Percentiles rank a stretch among this genome's conserved stretches.
These are phyloP conservation scores for Clarias magur DNA, from an alignment of 2,113 vertebrate species.

Conservation along the genomic window DNA sequence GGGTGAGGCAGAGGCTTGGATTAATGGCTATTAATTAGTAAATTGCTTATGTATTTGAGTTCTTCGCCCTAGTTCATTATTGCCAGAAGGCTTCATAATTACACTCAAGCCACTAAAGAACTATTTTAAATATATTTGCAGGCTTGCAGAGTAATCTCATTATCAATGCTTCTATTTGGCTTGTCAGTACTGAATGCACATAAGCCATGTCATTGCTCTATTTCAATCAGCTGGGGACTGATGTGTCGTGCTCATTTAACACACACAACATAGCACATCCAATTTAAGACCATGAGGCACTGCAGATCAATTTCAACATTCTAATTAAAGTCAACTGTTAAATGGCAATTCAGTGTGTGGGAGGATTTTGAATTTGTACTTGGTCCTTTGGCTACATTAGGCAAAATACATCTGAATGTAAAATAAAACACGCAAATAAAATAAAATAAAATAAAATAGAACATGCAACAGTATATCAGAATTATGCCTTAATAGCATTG, in stretches of 20 bases:
- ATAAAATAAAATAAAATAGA: not conserved
- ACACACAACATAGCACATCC: slow-evolving; percentile 1
- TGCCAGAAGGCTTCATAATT: slow-evolving; percentile 25
- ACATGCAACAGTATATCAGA: not conserved
- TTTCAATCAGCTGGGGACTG: slow-evolving; percentile 11
- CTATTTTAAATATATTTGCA: slow-evolving; percentile 11
- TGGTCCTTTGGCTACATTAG: not conserved
- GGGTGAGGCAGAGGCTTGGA: slow-evolving; percentile 16
- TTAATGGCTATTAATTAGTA: slow-evolving; percentile 22
- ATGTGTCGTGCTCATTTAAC: slow-evolving; percentile 10
- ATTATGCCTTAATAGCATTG: not conserved
- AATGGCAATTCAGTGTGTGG: not conserved
- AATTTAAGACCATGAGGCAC: slow-evolving; percentile 24
- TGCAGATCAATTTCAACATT: slow-evolving; percentile 10
- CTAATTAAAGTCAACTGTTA: slow-evolving; percentile 28
- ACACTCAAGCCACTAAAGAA: slow-evolving; percentile 31
- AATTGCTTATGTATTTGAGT: slow-evolving; percentile 25
- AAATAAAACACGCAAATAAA: not conserved
- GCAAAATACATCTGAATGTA: not conserved
- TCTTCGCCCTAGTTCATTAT: slow-evolving; percentile 5
- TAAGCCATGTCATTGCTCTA: slow-evolving; percentile 25
- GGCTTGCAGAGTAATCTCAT: slow-evolving; percentile 36
- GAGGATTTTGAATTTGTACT: slow-evolving; percentile 19
- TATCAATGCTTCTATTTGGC: slow-evolving; percentile 19
- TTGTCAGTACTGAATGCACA: slow-evolving; percentile 30